Evolutionary conservation across 2,113 vertebrate species (phyloP), one percentile per base, ranked within the genome.

Genomic region (Pomatostomus ruficeps): DNA sequence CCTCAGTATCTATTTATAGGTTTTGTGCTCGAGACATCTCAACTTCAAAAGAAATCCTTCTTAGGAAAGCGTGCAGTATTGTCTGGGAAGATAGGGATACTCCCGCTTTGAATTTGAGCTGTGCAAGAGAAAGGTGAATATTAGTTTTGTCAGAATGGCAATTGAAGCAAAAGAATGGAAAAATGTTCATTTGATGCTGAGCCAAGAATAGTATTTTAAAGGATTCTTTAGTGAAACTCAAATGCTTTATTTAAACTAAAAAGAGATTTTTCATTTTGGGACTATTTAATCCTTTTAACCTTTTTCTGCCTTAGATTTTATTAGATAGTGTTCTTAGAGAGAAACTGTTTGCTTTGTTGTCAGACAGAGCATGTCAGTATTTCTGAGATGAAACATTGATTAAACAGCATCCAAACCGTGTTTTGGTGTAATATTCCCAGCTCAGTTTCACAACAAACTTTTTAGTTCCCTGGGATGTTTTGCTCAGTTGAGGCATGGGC

Each of bases 341-440:
- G 31, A 52, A 78, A 71, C 59, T 59, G 11, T 77, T 89, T 91
- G 57, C 38, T 94, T 94, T 91, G 59, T 68, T 94, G 77, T 89
- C 61, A 91, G 57, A 54, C 12, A 91, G 42, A 93, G 61, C 36
- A 70, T 12, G n/a, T 14, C 52, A 38, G 21, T 76, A 85, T 88
- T 96, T 89, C 76, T 93, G 68, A 91, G 88, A 94, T 52, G 51
- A 96, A 91, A 77, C 14, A n/a, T 52, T 67, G 71, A 74, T 92
- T 63, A 88, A 70, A 22, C 49, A 86, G 15, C 85, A 80, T 71
- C 58, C 46, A 94, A 86, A 78, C 38, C 49, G 9, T 28, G 4
- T 70, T 88, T 92, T 54, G 75, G 29, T 74, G 40, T 31, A 79
- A 75, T 55, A 78, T 48, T 89, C 36, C 40, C 57, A 95, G 28